phyloP scores from a whole-genome alignment of 2,113 vertebrate species.

The Amazona vittata region DNA sequence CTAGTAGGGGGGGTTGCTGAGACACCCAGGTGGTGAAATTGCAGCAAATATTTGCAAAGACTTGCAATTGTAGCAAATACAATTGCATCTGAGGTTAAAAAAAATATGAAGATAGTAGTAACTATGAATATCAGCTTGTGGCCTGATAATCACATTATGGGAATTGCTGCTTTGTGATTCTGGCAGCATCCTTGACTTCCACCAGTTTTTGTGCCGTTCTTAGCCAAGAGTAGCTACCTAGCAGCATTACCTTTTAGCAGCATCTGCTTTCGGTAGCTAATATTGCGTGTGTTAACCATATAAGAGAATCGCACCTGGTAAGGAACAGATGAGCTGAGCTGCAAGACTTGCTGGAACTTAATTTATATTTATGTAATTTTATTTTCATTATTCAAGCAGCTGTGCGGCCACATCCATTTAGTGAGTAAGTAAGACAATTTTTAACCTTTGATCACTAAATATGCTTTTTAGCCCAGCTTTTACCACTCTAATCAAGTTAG shows the following conservation, averaged over 20 bases:
- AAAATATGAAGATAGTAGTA: neutral
- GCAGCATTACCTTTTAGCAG: neutral
- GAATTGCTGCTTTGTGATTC: neutral
- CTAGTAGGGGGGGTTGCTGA: neutral
- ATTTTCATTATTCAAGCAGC: neutral
- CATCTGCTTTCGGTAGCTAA: neutral
- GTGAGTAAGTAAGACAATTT: neutral
- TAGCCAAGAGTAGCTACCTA: neutral
- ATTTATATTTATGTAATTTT: conserved; percentile 14
- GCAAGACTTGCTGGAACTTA: neutral
- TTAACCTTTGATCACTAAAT: neutral
- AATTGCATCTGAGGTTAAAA: neutral
- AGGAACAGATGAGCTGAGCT: conserved; percentile 1
- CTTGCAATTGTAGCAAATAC: neutral
- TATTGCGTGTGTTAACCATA: neutral
- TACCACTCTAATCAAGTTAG: neutral
- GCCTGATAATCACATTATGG: rapidly evolving
- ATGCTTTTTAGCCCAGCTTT: neutral
- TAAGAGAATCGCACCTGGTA: neutral
- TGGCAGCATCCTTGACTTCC: neutral
- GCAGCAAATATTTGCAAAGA: neutral
- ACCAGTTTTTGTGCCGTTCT: neutral
- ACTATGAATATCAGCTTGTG: neutral
- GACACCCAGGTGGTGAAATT: neutral
- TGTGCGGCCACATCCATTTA: neutral